Conservation (phyloP, 2,888 invertebrate species). For the Agonopterix heracliana region DNA sequence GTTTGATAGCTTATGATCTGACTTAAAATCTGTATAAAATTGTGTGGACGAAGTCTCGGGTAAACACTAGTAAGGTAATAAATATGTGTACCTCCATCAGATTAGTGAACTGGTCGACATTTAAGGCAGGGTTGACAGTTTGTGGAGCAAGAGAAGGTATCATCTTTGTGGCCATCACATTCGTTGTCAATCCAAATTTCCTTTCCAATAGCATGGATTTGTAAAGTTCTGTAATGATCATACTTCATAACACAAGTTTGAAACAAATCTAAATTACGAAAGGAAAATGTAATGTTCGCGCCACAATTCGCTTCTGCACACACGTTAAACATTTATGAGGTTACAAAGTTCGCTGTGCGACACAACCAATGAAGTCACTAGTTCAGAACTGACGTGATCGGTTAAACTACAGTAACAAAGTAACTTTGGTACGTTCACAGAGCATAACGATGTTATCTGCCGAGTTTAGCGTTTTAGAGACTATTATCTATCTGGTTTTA, state of each 20-base stretch:
- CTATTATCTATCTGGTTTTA: no score
- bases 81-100: slow-evolving; percentile 52
- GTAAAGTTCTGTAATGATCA: slow-evolving; percentile 86
- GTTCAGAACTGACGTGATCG: neutral
- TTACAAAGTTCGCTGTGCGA: slow-evolving; percentile 7
- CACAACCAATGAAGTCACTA: neutral
- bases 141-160: slow-evolving; percentile 95
- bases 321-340: neutral
- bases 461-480: no score
- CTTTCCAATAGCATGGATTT: slow-evolving; percentile 92
- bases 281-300: neutral
- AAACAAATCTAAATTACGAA: no score
- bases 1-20: no score
- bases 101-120: slow-evolving; percentile 52
- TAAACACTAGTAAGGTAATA: no score
- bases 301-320: neutral
- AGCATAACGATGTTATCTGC: no score
- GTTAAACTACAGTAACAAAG: no score
- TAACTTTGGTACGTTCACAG: no score
- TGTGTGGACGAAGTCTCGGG: no score
- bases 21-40: no score
- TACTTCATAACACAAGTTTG: neutral
- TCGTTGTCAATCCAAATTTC: slow-evolving; percentile 92
- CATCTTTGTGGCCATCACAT: slow-evolving; percentile 94
- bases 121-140: slow-evolving; percentile 86